Percentiles rank a stretch among this genome's conserved stretches.
Conservation (phyloP, 2,888 invertebrate genomes). For the Parapristionchus giblindavisi region DNA sequence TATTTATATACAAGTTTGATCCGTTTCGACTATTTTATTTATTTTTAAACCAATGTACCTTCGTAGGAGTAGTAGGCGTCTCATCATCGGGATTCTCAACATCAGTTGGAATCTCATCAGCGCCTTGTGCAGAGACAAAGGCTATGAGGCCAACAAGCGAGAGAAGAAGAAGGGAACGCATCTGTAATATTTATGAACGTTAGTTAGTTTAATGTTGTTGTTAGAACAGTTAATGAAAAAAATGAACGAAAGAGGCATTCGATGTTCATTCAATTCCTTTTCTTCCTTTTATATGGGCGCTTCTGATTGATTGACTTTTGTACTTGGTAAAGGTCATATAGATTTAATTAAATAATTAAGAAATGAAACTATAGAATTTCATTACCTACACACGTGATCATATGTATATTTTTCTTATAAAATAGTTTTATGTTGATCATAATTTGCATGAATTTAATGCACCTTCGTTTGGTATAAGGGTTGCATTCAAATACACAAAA, state of each 20-base stretch:
- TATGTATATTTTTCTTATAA: too few relatives aligned
- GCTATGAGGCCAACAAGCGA: constrained; percentile 4
- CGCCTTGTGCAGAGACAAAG: not conserved
- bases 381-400: too few relatives aligned
- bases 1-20: not conserved
- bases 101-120: not conserved
- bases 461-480: too few relatives aligned
- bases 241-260: not conserved
- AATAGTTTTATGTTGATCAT: too few relatives aligned
- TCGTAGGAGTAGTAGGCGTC: not conserved
- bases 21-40: not conserved
- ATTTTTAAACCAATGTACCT: not conserved
- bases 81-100: not conserved
- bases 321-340: not conserved
- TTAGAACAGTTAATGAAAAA: not conserved
- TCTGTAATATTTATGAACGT: not conserved
- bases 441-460: too few relatives aligned
- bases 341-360: not conserved
- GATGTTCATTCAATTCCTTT: not conserved
- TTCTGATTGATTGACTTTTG: too few relatives aligned
- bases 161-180: constrained; percentile 13
- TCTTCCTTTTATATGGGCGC: not conserved
- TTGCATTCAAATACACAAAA: too few relatives aligned
- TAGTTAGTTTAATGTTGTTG: too few relatives aligned
- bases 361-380: too few relatives aligned